phyloP scores from a whole-genome alignment of 2,888 invertebrate species.

The Fragum whitleyi region DNA sequence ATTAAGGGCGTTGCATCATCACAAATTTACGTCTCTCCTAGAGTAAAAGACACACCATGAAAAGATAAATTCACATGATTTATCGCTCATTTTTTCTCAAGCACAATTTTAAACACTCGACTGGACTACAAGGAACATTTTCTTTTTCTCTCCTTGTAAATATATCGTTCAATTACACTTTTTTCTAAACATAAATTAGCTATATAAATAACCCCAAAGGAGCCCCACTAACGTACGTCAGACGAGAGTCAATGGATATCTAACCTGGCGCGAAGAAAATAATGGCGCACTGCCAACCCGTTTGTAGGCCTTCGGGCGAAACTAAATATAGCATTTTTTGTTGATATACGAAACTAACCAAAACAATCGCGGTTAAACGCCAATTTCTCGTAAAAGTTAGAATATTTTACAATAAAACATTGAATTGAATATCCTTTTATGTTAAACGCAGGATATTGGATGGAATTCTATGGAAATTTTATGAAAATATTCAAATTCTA shows the following conservation, averaged over 20 bases:
- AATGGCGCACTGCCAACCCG: constrained; percentile 53
- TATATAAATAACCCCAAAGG: constrained; percentile 9
- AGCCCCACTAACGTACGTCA: constrained; percentile 42
- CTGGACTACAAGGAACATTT: too few species aligned
- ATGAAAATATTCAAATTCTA: neutral
- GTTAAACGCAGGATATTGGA: too few species aligned
- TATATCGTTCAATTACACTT: too few species aligned
- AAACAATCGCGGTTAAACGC: neutral
- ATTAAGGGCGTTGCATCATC: constrained; percentile 59
- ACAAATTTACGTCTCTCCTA: neutral
- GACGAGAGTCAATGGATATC: constrained; percentile 63
- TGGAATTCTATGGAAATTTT: neutral
- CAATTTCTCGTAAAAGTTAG: neutral
- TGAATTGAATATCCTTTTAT: too few species aligned
- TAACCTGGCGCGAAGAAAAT: constrained; percentile 60
- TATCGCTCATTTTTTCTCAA: too few species aligned
- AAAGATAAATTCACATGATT: too few species aligned
- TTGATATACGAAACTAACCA: neutral
- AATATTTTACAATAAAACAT: neutral
- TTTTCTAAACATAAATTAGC: neutral
- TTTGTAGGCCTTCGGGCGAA: constrained; percentile 38
- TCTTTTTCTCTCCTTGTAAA: too few species aligned
- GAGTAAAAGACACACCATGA: too few species aligned
- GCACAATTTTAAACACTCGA: too few species aligned
- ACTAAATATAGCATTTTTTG: constrained; percentile 31